Evolutionary conservation across 2,888 invertebrate species (phyloP).

Genomic region (Mantis religiosa): DNA sequence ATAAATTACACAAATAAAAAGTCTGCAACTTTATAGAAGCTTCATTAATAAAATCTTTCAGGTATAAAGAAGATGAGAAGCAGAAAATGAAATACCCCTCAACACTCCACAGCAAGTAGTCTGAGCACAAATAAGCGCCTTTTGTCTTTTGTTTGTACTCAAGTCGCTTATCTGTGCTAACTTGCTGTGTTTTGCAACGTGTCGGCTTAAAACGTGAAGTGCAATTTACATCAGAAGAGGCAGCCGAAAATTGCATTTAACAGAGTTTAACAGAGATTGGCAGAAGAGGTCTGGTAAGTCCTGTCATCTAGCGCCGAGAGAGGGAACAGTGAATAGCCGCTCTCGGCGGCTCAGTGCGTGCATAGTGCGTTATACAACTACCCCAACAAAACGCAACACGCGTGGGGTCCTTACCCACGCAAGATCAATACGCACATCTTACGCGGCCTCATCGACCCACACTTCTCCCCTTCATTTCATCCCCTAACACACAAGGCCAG

Average conservation of each 20-base stretch:
- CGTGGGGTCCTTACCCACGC: slow-evolving; percentile 1
- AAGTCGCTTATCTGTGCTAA: too few species aligned
- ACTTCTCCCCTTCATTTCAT: background rate
- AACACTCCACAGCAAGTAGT: too few species aligned
- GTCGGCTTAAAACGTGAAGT: background rate
- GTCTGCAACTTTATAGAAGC: too few species aligned
- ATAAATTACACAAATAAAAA: too few species aligned
- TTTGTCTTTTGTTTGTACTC: too few species aligned
- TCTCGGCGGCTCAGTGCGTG: background rate
- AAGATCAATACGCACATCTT: slow-evolving; percentile 14
- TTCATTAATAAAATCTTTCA: too few species aligned
- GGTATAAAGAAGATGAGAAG: too few species aligned
- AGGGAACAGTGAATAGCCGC: background rate
- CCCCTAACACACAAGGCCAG: background rate
- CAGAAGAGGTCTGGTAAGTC: background rate
- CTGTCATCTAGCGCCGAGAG: background rate
- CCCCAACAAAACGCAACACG: slow-evolving; percentile 14
- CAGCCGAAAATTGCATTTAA: background rate
- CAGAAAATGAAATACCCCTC: too few species aligned
- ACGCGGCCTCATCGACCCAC: slow-evolving; percentile 13
- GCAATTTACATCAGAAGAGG: background rate
- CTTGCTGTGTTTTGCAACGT: too few species aligned
- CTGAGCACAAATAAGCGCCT: too few species aligned
- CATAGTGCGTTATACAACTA: background rate
- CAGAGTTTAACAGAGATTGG: background rate